Conservation (phyloP, 2,113 vertebrate genomes). For the Potamarius usumacintae region DNA sequence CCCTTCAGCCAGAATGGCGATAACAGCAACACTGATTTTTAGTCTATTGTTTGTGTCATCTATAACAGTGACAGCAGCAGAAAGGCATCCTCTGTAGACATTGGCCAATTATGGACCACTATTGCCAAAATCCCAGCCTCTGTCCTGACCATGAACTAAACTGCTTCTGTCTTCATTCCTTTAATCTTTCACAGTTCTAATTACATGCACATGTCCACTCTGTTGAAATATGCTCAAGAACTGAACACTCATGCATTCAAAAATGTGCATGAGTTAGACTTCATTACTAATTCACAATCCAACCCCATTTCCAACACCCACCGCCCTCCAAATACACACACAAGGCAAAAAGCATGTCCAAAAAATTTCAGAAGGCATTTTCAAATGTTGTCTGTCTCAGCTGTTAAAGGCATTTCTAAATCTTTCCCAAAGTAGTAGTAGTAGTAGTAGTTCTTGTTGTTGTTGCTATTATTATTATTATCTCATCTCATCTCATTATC, state of each 20-base stretch:
- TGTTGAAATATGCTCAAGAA: background rate
- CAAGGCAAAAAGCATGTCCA: background rate
- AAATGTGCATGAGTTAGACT: background rate
- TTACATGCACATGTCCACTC: background rate
- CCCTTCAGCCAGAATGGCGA: too few species aligned
- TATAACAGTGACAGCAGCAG: background rate
- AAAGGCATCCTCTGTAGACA: background rate
- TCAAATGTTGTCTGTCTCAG: slow-evolving; percentile 1
- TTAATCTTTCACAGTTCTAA: background rate
- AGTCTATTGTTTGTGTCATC: background rate
- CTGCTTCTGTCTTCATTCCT: background rate
- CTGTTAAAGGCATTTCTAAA: slow-evolving; percentile 6
- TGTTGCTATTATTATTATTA: too few species aligned
- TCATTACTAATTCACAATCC: background rate
- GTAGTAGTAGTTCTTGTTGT: too few species aligned
- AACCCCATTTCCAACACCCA: background rate
- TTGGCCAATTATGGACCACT: background rate
- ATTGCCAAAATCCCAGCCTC: background rate
- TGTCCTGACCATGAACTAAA: background rate
- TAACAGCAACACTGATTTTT: background rate
- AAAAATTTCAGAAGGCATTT: background rate
- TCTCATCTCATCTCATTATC: too few species aligned
- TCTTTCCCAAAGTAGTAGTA: background rate
- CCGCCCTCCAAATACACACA: background rate
- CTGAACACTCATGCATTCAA: background rate